Percentiles rank a stretch among this genome's conserved stretches.
Conservation (phyloP, 2,797 vertebrate genomes). For the Molothrus ater region DNA sequence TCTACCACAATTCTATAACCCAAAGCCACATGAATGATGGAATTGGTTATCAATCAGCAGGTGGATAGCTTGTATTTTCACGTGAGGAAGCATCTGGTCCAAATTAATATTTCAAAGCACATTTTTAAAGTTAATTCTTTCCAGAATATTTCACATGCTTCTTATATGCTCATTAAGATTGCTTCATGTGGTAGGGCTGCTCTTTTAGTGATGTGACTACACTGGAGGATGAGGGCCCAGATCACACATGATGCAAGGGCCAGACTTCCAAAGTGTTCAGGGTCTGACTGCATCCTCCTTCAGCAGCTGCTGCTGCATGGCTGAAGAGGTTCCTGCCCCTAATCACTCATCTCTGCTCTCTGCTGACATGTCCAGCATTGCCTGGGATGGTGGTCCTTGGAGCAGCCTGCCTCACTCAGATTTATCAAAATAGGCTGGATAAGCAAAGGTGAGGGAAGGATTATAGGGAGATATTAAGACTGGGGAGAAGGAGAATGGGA, state of each 20-base stretch:
- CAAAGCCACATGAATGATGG: not conserved
- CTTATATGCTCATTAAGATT: not conserved
- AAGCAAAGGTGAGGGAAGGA: not conserved
- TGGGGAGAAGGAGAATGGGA: not conserved
- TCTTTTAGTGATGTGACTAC: not conserved
- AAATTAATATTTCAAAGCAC: not conserved
- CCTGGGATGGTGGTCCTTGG: not conserved
- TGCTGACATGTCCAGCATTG: not conserved
- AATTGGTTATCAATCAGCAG: not conserved
- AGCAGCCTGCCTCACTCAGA: not conserved
- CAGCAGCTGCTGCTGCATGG: not conserved
- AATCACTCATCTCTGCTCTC: not conserved
- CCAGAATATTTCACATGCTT: not conserved
- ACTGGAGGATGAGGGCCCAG: not conserved
- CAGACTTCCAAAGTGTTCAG: not conserved
- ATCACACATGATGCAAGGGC: accelerated
- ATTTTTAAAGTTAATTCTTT: not conserved
- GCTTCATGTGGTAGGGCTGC: not conserved
- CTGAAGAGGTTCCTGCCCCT: not conserved
- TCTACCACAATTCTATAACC: not conserved
- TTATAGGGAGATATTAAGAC: not conserved
- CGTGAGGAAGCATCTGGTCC: not conserved
- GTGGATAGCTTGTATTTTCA: not conserved
- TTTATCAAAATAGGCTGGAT: not conserved
- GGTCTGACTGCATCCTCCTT: not conserved